phyloP scores from a whole-genome alignment of 1,140 invertebrate genomes.

The Nylanderia fulva region DNA sequence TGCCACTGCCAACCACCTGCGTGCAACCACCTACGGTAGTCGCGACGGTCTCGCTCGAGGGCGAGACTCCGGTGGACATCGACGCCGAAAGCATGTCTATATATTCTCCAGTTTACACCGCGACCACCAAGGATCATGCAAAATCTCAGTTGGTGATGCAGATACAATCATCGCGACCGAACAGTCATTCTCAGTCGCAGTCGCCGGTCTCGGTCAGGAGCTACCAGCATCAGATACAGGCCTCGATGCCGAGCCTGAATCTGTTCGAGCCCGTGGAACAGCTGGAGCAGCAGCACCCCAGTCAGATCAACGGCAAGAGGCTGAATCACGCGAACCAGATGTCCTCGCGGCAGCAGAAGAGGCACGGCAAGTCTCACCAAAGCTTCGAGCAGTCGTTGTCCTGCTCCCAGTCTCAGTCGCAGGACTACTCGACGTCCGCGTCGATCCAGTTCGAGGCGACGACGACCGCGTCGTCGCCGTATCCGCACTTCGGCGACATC shows the following conservation, averaged over 20 bases:
- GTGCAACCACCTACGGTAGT: constrained; percentile 56
- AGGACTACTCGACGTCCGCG: constrained; percentile 74
- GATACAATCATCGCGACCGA: constrained; percentile 71
- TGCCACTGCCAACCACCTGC: constrained; percentile 68
- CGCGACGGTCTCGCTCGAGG: constrained; percentile 71
- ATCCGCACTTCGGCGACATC: constrained; percentile 82
- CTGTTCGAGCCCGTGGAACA: constrained; percentile 76
- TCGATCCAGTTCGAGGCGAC: constrained; percentile 83
- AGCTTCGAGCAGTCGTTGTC: constrained; percentile 63
- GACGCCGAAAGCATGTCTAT: constrained; percentile 72
- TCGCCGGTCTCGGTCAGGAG: constrained; percentile 67
- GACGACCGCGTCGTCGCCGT: constrained; percentile 80
- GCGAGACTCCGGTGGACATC: constrained; percentile 77
- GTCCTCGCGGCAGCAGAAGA: constrained; percentile 66
- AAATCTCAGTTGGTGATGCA: constrained; percentile 79
- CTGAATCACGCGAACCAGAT: constrained; percentile 75
- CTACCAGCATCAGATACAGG: constrained; percentile 73
- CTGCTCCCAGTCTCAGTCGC: too few relatives aligned
- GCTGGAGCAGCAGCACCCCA: constrained; percentile 67
- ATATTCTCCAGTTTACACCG: constrained; percentile 76
- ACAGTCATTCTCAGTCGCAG: constrained; percentile 72
- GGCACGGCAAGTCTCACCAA: constrained; percentile 72
- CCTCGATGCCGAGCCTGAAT: constrained; percentile 75
- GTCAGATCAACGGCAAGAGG: constrained; percentile 80
- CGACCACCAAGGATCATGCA: constrained; percentile 68